A percentile compares a stretch with the other conserved stretches of the same genome.
Evolutionary conservation across 2,888 invertebrate genomes (phyloP).

Genomic region (Imbricaverruca yamaguchii): DNA sequence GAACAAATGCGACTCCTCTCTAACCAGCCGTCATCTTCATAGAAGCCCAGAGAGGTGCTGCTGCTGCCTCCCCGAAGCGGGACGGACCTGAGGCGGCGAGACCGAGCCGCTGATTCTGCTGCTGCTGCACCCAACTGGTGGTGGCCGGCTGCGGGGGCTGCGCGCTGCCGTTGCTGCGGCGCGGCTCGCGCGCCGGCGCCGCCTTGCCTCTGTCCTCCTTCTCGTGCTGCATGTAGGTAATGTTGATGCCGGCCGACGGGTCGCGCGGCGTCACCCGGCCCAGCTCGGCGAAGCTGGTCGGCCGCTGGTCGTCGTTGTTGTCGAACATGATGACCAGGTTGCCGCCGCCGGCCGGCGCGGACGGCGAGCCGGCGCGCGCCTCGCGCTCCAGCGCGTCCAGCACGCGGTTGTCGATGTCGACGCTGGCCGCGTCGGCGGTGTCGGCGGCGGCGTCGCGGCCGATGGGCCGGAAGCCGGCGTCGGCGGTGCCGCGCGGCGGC

Average conservation of each 20-base stretch:
- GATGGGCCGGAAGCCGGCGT: background rate
- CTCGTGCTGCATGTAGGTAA: conserved; percentile 50
- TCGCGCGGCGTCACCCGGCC: conserved; percentile 47
- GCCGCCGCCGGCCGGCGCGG: conserved; percentile 1
- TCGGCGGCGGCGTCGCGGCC: background rate
- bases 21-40: no score
- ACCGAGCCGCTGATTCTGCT: conserved; percentile 20
- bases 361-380: conserved; percentile 24
- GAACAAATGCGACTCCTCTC: no score
- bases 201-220: conserved; percentile 35
- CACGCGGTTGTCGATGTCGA: conserved; percentile 18
- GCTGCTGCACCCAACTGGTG: conserved; percentile 20
- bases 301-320: conserved; percentile 41
- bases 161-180: background rate
- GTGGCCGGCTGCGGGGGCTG: background rate
- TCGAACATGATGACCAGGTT: conserved; percentile 21
- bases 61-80: no score
- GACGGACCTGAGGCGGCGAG: conserved; percentile 39
- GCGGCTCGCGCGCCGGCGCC: conserved; percentile 8
- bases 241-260: conserved; percentile 35
- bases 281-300: conserved; percentile 64
- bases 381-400: conserved; percentile 27
- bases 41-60: no score
- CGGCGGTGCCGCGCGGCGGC: background rate
- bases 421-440: background rate